A percentile compares a stretch with the other conserved stretches of the same genome.
Evolutionary conservation across 2,888 invertebrate species (phyloP).

Genomic region (Abrostola tripartita): DNA sequence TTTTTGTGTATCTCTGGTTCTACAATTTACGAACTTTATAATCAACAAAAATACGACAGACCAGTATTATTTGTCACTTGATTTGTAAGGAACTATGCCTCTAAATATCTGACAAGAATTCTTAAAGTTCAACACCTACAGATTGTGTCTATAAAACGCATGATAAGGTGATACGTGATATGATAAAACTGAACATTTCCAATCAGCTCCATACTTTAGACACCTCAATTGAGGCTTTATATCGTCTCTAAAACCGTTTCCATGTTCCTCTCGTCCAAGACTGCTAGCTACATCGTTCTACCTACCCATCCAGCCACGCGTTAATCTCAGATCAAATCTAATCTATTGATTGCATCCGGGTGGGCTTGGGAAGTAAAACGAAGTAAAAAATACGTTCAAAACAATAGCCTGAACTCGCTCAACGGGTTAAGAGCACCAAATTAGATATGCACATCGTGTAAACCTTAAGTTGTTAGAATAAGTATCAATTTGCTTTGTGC

Average conservation of each 20-base stretch:
- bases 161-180: not conserved
- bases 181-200: not conserved
- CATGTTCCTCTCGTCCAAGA: slow-evolving; percentile 40
- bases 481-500: slow-evolving; percentile 28
- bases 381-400: slow-evolving; percentile 58
- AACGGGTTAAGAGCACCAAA: slow-evolving; percentile 52
- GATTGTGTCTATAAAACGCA: not conserved
- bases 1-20: too few species aligned
- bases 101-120: not conserved
- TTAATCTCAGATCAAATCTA: slow-evolving; percentile 59
- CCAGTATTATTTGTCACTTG: not conserved
- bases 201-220: slow-evolving; percentile 5
- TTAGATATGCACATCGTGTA: slow-evolving; percentile 17
- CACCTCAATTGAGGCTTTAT: slow-evolving; percentile 25
- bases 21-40: too few species aligned
- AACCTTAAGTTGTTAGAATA: slow-evolving; percentile 22
- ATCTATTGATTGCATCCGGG: slow-evolving; percentile 68
- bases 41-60: too few species aligned
- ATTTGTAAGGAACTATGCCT: not conserved
- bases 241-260: slow-evolving; percentile 50
- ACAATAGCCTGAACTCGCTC: slow-evolving; percentile 58
- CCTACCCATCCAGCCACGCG: slow-evolving; percentile 44
- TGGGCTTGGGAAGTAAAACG: slow-evolving; percentile 62
- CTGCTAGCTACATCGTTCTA: slow-evolving; percentile 28
- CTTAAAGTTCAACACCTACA: not conserved